Evolutionary conservation across 2,888 invertebrate genomes (phyloP), one percentile per base, ranked within the genome.

Genomic region (Doris montereyensis): DNA sequence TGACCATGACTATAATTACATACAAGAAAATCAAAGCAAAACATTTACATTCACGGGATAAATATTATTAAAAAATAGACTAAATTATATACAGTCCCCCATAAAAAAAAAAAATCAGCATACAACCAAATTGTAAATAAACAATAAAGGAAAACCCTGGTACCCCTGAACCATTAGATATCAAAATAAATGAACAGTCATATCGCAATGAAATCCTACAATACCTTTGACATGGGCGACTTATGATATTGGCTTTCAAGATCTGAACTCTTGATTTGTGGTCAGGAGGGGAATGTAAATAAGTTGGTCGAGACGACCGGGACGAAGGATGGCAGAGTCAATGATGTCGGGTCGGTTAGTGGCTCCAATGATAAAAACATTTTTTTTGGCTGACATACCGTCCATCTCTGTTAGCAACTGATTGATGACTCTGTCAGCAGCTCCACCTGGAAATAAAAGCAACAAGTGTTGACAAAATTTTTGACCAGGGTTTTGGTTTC

Each of bases 341-440:
- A 99, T 99, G 89, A 99, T 99, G 92, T 99, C 99, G 85, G 94
- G 93, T 82, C 93, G 94, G 93, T 97, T 97, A 82, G 97, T 97
- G 85, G 96, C 95, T 91, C 99, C 99, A 91, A 99, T 99, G 86
- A 99, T 99, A 92, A 99, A 99, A 28, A 99, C 99, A 92, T 99
- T 99, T 93, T 99, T 99, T 94, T 99, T 99, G 35, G 98, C 96
- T 57, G 97, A 97, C 99, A 99, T 99, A 88, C 99, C 99, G 92
- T 99, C 99, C 99, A 99, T 99, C 93, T 99, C 99, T 0, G 99
- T 99, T 79, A 99, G 94, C 89, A 99, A 97, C 93, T 99, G 99
- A 93, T 99, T 99, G 92, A 99, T 99, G 81, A 99, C 99, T 85
- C 99, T 94, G 93, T 99, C 99, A 1, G 99, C 98, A 60, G 99